Evolutionary conservation across 2,113 vertebrate genomes (phyloP).

Genomic region (Platichthys flesus): DNA sequence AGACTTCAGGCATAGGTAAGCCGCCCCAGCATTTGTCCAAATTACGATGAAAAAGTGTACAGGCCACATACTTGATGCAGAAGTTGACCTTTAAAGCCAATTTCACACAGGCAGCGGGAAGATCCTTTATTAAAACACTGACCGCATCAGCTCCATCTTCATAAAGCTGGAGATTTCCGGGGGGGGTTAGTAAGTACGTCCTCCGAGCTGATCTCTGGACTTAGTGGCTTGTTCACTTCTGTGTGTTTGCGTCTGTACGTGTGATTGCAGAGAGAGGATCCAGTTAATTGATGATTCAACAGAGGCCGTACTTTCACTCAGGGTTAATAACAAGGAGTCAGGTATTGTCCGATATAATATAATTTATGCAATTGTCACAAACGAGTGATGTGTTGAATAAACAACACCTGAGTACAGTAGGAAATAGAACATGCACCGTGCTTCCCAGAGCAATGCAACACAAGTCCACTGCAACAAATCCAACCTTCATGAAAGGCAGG

Average conservation of each 20-base stretch:
- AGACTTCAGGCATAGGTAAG: slow-evolving; percentile 99
- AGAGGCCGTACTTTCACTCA: slow-evolving; percentile 1
- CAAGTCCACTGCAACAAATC: neutral
- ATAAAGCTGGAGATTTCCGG: neutral
- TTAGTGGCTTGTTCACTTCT: neutral
- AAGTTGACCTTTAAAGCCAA: slow-evolving; percentile 11
- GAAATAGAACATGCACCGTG: neutral
- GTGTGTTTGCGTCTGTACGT: slow-evolving; percentile 6
- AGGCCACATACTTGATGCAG: neutral
- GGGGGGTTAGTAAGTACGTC: slow-evolving; percentile 4
- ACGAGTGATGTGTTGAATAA: neutral
- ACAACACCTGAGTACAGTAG: neutral
- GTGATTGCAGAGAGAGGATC: slow-evolving; percentile 18
- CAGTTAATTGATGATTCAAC: slow-evolving; percentile 1
- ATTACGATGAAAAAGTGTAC: neutral
- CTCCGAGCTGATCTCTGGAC: slow-evolving; percentile 16
- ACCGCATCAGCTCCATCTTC: slow-evolving; percentile 9
- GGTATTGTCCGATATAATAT: neutral
- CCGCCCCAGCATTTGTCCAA: neutral
- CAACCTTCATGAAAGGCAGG: neutral
- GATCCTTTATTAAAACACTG: slow-evolving; percentile 11
- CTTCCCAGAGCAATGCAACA: too few relatives aligned
- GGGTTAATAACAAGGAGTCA: neutral
- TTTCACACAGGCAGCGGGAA: slow-evolving; percentile 11
- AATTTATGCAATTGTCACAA: neutral